These are phyloP conservation scores for Verasper variegatus DNA, from an alignment of 2,113 vertebrate species.

Conservation along the genomic window DNA sequence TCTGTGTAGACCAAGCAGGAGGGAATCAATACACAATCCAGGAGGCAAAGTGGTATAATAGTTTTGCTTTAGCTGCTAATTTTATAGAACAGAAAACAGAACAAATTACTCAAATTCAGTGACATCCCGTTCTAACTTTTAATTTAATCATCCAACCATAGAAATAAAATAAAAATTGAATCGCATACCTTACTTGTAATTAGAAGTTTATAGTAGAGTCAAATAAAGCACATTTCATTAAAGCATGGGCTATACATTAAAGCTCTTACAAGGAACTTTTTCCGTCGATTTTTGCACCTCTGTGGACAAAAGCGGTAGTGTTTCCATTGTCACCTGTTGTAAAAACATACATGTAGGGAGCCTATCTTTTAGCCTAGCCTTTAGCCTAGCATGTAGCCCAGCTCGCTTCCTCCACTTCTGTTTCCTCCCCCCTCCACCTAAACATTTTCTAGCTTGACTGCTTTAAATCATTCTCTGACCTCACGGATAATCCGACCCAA, in stretches of 20 bases:
- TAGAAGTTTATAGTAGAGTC: background rate
- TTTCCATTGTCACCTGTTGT: no score
- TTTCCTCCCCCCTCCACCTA: no score
- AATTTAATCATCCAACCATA: background rate
- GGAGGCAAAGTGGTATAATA: background rate
- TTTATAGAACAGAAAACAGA: background rate
- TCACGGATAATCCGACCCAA: no score
- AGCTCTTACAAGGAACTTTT: no score
- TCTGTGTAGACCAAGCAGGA: constrained; percentile 17
- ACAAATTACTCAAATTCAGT: background rate
- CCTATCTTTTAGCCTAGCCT: no score
- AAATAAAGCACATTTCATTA: background rate
- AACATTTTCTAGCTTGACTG: no score
- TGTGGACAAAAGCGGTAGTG: no score
- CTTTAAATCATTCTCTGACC: no score
- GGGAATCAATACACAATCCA: constrained; percentile 48
- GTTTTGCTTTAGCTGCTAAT: constrained; percentile 17
- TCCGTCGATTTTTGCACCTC: no score
- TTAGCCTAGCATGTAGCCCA: no score
- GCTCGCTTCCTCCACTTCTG: no score
- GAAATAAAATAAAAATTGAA: background rate
- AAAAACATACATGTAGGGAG: no score
- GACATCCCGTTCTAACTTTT: background rate
- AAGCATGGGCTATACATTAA: background rate
- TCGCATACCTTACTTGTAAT: background rate